These are phyloP conservation scores for rat (Rattus norvegicus) DNA, from an alignment of 2,113 vertebrate genomes.

Conservation along the genomic window DNA sequence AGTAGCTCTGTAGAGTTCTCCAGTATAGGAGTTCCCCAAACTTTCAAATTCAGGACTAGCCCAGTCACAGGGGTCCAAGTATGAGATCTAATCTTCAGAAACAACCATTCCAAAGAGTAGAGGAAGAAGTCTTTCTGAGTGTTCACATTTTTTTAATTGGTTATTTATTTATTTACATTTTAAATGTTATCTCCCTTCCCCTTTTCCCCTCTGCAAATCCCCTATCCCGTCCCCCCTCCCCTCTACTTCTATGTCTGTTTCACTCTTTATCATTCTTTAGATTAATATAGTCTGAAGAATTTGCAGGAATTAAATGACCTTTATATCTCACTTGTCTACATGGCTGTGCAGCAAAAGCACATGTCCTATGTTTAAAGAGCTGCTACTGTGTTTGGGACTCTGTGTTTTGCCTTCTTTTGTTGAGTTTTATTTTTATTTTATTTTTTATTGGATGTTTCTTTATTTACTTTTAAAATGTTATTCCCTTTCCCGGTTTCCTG, in stretches of 20 bases:
- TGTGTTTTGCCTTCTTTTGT: neutral
- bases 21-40: neutral
- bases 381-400: neutral
- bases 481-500: too few species aligned
- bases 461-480: too few species aligned
- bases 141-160: neutral
- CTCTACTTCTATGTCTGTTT: neutral
- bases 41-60: neutral
- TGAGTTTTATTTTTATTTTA: neutral
- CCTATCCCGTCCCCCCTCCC: too few species aligned
- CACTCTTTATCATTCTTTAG: neutral
- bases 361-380: neutral
- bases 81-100: neutral
- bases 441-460: too few species aligned
- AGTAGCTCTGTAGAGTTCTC: neutral
- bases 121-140: neutral
- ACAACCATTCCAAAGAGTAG: neutral
- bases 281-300: neutral
- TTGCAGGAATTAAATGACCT: neutral
- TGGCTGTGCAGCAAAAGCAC: neutral
- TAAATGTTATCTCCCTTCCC: too few species aligned
- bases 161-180: too few species aligned
- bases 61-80: neutral
- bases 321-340: neutral
- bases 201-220: too few species aligned